phyloP scores from a whole-genome alignment of 2,113 vertebrate species.

The Paradisaea rubra region DNA sequence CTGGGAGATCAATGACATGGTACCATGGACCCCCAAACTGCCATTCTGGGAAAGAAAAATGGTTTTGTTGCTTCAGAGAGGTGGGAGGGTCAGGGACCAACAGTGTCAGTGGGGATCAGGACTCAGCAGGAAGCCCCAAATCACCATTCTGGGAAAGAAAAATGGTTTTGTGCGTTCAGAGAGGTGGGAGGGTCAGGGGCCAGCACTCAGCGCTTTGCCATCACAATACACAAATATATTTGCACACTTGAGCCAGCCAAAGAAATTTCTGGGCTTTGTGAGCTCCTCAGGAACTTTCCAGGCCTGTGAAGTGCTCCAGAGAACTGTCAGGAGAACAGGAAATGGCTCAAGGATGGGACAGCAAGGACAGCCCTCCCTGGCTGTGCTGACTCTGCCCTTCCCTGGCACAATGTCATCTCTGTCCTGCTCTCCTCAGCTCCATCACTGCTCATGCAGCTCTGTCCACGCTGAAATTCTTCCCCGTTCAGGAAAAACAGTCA shows the following conservation, averaged over 20 bases:
- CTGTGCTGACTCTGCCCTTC: background rate
- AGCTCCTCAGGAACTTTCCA: background rate
- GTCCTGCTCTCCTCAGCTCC: background rate
- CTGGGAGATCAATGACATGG: fast-evolving
- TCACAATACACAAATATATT: background rate
- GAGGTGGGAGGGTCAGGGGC: background rate
- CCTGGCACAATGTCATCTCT: background rate
- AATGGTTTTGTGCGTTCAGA: background rate
- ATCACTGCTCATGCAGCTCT: background rate
- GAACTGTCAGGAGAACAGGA: background rate
- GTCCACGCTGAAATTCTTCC: background rate
- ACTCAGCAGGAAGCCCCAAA: background rate
- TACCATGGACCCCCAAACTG: fast-evolving
- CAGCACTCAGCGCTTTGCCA: background rate
- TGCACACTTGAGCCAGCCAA: background rate
- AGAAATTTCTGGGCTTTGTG: background rate
- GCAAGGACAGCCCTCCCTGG: background rate
- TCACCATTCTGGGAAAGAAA: background rate
- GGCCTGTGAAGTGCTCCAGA: background rate
- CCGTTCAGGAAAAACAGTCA: background rate
- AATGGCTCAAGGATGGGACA: background rate
- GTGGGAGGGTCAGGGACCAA: background rate
- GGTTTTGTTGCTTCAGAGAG: background rate
- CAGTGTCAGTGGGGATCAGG: background rate
- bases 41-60: background rate